Conservation (phyloP, 1,140 invertebrate genomes). For the Papilio dardanus region DNA sequence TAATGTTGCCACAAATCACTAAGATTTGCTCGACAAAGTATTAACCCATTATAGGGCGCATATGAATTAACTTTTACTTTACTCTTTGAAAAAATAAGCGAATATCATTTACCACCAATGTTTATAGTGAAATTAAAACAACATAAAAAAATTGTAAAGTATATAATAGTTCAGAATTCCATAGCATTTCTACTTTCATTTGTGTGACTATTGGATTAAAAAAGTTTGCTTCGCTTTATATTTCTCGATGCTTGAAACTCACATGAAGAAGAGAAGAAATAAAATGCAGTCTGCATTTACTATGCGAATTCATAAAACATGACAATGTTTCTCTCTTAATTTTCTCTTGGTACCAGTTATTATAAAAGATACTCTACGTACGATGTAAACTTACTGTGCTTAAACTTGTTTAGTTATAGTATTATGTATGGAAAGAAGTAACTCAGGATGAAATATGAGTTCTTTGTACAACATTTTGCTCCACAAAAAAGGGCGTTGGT, state of each 20-base stretch:
- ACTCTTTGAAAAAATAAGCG: not conserved
- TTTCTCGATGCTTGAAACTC: not conserved
- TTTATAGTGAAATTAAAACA: not conserved
- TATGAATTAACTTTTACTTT: not conserved
- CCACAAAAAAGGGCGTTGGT: too few species aligned
- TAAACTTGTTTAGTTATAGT: not conserved
- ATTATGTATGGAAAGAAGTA: not conserved
- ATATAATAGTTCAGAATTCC: not conserved
- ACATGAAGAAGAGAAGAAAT: not conserved
- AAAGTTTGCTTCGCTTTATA: not conserved
- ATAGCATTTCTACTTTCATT: not conserved
- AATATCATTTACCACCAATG: not conserved
- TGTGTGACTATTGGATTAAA: not conserved
- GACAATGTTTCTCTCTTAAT: not conserved
- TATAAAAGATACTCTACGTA: not conserved
- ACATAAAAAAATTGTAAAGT: not conserved
- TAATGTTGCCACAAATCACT: constrained; percentile 12
- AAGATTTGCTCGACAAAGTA: not conserved
- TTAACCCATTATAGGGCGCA: not conserved
- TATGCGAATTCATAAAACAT: not conserved
- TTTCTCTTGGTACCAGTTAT: not conserved
- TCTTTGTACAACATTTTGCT: too few species aligned
- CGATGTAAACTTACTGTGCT: not conserved
- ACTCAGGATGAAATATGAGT: too few species aligned
- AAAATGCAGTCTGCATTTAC: not conserved